phyloP scores from a whole-genome alignment of 2,888 invertebrate genomes.

The Callosobruchus maculatus region DNA sequence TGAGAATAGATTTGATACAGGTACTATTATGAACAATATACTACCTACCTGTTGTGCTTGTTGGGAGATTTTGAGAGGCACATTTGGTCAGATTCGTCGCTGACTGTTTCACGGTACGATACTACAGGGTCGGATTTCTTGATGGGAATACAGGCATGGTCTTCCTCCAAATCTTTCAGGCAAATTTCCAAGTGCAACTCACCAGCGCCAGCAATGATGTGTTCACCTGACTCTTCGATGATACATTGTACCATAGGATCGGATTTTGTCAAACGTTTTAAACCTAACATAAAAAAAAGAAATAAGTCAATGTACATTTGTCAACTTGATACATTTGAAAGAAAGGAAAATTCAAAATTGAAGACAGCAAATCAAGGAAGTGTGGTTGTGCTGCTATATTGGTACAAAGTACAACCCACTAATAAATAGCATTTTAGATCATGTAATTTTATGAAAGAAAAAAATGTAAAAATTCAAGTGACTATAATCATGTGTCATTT shows the following conservation, averaged over 20 bases:
- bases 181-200: slow-evolving; percentile 99
- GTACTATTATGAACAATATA: neutral
- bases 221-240: slow-evolving; percentile 98
- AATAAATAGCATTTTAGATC: too few relatives aligned
- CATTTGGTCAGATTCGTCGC: slow-evolving; percentile 87
- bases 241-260: slow-evolving; percentile 99
- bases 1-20: too few relatives aligned
- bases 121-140: slow-evolving; percentile 99
- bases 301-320: neutral
- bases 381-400: too few relatives aligned
- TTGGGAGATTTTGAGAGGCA: slow-evolving; percentile 99
- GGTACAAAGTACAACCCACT: too few relatives aligned
- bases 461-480: too few relatives aligned
- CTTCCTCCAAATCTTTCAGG: slow-evolving; percentile 97
- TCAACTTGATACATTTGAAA: too few relatives aligned
- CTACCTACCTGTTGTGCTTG: slow-evolving; percentile 88
- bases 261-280: slow-evolving; percentile 98
- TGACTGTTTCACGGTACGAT: slow-evolving; percentile 96
- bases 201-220: slow-evolving; percentile 99
- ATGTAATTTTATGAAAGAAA: too few relatives aligned
- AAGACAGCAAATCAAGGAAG: too few relatives aligned
- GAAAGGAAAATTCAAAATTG: too few relatives aligned
- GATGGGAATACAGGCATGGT: slow-evolving; percentile 98
- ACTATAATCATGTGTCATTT: slow-evolving; percentile 48
- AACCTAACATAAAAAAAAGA: slow-evolving; percentile 48